Evolutionary conservation across 2,797 vertebrate species (phyloP).

Genomic region (Macropus fuliginosus): DNA sequence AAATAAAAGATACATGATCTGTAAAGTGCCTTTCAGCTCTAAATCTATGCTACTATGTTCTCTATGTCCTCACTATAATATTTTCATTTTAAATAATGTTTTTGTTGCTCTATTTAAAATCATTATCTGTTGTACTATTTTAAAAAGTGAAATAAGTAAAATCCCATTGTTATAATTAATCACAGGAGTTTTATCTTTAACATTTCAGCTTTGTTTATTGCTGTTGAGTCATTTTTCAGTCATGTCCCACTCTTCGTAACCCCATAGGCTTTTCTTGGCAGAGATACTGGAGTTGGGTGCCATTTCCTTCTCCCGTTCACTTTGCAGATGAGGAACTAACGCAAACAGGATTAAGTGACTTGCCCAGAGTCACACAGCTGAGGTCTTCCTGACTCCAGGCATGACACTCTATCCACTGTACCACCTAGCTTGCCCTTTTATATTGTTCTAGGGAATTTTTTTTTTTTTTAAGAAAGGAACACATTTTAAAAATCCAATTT

Average conservation of each 20-base stretch:
- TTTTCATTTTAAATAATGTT: background rate
- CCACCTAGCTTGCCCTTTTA: background rate
- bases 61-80: background rate
- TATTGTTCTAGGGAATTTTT: background rate
- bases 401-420: background rate
- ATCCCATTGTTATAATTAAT: background rate
- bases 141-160: slow-evolving; percentile 10
- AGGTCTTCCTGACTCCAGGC: background rate
- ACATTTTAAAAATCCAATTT: background rate
- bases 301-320: background rate
- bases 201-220: background rate
- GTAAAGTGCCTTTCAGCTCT: background rate
- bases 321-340: background rate
- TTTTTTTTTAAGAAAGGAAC: background rate
- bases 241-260: background rate
- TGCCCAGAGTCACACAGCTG: background rate
- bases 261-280: background rate
- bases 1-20: background rate
- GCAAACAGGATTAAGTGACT: background rate
- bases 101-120: background rate
- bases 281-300: background rate
- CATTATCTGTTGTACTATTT: background rate
- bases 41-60: background rate
- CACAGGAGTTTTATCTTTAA: background rate
- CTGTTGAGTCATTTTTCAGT: background rate